Evolutionary conservation across 2,888 invertebrate genomes (phyloP).

Genomic region (Polia nebulosa): DNA sequence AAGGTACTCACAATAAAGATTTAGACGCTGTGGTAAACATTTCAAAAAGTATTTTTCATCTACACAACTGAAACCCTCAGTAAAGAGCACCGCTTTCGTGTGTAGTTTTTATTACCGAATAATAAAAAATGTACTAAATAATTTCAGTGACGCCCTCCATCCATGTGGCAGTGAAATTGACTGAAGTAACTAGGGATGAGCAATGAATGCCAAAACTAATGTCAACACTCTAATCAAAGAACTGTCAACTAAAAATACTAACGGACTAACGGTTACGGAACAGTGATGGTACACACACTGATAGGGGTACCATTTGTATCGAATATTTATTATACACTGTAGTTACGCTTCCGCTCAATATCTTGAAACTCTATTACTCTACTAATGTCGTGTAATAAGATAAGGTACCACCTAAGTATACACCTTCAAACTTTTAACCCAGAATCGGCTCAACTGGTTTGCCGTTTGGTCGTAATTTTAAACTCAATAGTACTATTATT

Average conservation of each 20-base stretch:
- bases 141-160: constrained; percentile 84
- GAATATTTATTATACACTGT: too few species aligned
- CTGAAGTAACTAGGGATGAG: constrained; percentile 63
- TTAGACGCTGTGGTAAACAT: constrained; percentile 89
- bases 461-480: too few species aligned
- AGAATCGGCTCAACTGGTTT: too few species aligned
- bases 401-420: too few species aligned
- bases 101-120: constrained; percentile 67
- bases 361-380: too few species aligned
- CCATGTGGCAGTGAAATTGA: constrained; percentile 77
- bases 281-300: too few species aligned
- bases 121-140: constrained; percentile 54
- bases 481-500: too few species aligned
- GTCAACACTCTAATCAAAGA: background rate
- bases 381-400: too few species aligned
- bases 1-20: constrained; percentile 87
- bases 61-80: constrained; percentile 72
- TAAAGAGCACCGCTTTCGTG: constrained; percentile 69
- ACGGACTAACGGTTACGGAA: too few species aligned
- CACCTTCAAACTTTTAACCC: too few species aligned
- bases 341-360: too few species aligned
- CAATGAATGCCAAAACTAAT: background rate
- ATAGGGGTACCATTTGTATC: too few species aligned
- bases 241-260: constrained; percentile 25
- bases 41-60: constrained; percentile 82